These are phyloP conservation scores for Parasteatoda lunata DNA, from an alignment of 2,888 invertebrate genomes.

Conservation along the genomic window DNA sequence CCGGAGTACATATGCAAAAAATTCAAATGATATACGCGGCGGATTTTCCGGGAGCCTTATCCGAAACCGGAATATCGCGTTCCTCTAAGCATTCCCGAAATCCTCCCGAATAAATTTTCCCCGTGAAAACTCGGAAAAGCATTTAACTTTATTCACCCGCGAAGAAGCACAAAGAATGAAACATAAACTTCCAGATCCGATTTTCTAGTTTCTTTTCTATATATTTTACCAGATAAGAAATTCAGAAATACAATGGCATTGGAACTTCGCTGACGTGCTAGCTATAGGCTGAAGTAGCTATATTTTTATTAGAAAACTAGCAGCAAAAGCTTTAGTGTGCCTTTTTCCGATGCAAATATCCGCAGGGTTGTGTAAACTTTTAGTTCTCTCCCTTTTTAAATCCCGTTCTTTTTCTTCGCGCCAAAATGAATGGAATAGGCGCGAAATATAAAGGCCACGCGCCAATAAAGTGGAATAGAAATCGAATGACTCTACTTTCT, in stretches of 20 bases:
- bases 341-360: slow-evolving; percentile 30
- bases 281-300: too few species aligned
- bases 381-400: slow-evolving; percentile 27
- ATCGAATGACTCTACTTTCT: too few species aligned
- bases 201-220: slow-evolving; percentile 17
- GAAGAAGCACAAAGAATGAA: slow-evolving; percentile 43
- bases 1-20: slow-evolving; percentile 32
- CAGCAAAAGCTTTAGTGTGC: neutral
- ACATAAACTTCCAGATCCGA: slow-evolving; percentile 55
- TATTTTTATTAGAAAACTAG: too few species aligned
- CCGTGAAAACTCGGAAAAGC: slow-evolving; percentile 20
- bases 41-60: slow-evolving; percentile 54
- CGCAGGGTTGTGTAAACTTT: slow-evolving; percentile 4
- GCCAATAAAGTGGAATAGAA: too few species aligned
- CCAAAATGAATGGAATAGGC: neutral
- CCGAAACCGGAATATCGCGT: slow-evolving; percentile 54
- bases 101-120: slow-evolving; percentile 51
- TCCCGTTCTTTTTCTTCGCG: neutral
- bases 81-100: slow-evolving; percentile 45
- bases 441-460: too few species aligned
- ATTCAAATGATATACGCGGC: slow-evolving; percentile 51
- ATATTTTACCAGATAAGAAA: neutral
- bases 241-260: neutral
- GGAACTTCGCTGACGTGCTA: neutral
- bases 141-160: slow-evolving; percentile 53